Evolutionary conservation across 2,888 invertebrate species (phyloP), one percentile per base, ranked within the genome.

Genomic region (Erebia palarica): DNA sequence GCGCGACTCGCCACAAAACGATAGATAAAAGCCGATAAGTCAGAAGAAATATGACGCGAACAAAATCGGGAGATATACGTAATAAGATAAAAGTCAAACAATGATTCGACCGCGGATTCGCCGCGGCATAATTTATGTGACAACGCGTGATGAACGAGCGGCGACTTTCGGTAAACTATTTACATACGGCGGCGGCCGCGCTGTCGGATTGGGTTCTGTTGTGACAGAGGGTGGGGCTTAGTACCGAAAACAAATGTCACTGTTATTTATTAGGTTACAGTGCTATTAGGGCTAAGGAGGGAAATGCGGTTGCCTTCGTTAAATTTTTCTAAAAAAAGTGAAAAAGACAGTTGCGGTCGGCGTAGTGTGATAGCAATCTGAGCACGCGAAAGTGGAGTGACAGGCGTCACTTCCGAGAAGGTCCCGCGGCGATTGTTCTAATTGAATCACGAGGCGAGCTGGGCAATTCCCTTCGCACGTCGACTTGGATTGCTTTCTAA

Each of bases 91-190:
- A 93, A 92, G 92, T 92, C 93, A 91, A 91, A 92, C 92, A 93
- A 92, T 93, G 93, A 92, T 92, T 92, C 91, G 91, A 88, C 90
- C 91, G 91, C 92, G 92, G 92, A 93, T 92, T 92, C 92, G 92
- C 92, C 92, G 92, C 92, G 91, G 93, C 91, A 93, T 93, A 93
- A 93, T 93, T 93, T 93, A 93, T 93, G 93, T 92, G 93, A 93
- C 93, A 92, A 91, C 92, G 90, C 89, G 90, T 92, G 92, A 92
- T 92, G 92, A 92, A 92, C 92, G 92, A 91, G 91, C 92, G 93
- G 91, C 89, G 91, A 92, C 92, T 93, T 92, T 92, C 86, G 92
- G 92, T 91, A 91, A 92, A 93, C 93, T 93, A 93, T 93, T 93
- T 93, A 93, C 93, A 93, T 93, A 92, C 90, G 91, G 86, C 87